These are phyloP conservation scores for Pheosia tremula DNA, from an alignment of 2,888 invertebrate genomes.

Conservation along the genomic window DNA sequence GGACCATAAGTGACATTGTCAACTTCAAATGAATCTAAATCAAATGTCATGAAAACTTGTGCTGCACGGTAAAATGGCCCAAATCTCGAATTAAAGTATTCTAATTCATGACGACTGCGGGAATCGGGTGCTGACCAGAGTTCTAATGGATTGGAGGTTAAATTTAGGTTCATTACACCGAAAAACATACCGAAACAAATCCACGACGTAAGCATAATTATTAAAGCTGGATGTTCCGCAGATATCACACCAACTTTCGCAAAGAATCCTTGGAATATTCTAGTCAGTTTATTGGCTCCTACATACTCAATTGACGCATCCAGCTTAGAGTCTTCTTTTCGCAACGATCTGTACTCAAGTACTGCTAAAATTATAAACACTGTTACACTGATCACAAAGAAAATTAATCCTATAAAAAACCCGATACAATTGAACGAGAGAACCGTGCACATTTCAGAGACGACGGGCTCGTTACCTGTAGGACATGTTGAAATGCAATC, in stretches of 20 bases:
- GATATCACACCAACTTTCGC: constrained; percentile 81
- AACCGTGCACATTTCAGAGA: constrained; percentile 81
- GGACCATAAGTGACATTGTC: constrained; percentile 88
- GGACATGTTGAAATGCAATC: constrained; percentile 89
- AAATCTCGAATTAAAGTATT: constrained; percentile 94
- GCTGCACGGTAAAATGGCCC: constrained; percentile 95
- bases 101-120: constrained; percentile 91
- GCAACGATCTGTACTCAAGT: constrained; percentile 38
- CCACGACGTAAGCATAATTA: constrained; percentile 87
- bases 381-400: constrained; percentile 72
- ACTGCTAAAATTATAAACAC: constrained; percentile 60
- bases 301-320: constrained; percentile 10
- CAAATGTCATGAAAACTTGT: constrained; percentile 93
- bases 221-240: constrained; percentile 86
- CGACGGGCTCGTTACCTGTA: constrained; percentile 64
- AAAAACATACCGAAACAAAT: constrained; percentile 83
- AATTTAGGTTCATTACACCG: constrained; percentile 87
- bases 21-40: constrained; percentile 66
- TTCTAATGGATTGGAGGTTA: constrained; percentile 96
- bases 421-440: constrained; percentile 86
- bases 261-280: constrained; percentile 60
- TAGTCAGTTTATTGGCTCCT: constrained; percentile 46
- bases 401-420: constrained; percentile 84
- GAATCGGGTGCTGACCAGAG: constrained; percentile 96
- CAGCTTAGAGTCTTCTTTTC: constrained; percentile 27